Base-by-base conservation (phyloP, 2,888 invertebrate species). In the Oxycera nigricornis region DNA sequence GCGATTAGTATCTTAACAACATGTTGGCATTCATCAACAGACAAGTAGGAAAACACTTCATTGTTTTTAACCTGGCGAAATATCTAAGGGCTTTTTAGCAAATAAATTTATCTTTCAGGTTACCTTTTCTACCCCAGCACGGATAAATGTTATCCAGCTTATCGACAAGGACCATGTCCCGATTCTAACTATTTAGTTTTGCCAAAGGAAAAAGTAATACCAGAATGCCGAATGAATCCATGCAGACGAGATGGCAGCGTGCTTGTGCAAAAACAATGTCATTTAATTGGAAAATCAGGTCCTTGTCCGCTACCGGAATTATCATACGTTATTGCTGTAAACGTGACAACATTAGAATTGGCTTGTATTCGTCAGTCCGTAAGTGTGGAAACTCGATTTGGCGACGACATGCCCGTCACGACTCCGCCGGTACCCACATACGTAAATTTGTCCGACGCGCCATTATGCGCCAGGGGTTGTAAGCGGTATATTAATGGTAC, bases 91-190 rank as follows among this genome's bases (percentile, higher is more conserved):
- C n/a, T n/a, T n/a, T n/a, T n/a, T n/a, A n/a, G n/a, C n/a, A n/a
- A n/a, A n/a, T n/a, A n/a, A n/a, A n/a, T n/a, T n/a, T n/a, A n/a
- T n/a, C 4, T 84, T 86, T 78, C 82, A 90, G 90, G 87, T 6
- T 87, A 84, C 79, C 77, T 91, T 26, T 92, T 89, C 80, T 88
- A 91, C 79, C 90, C 91, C 1, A 81, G 85, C 26, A 86, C 87
- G 0, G 87, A 91, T 78, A 83, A 83, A 6, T 93, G 93, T 79
- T 89, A 89, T 85, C 87, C 88, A 62, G 89, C 90, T 0, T 92
- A 88, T 79, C 86, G 86, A 46, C 87, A 86, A 80, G 93, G 92
- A 0, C 92, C 92, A 0, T 93, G 93, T 79, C 77, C 80, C 0
- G 70, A 79, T 0, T 85, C 86, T 0, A 81, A 90, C 73, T 89